Percentiles rank a stretch among this genome's conserved stretches.
These are phyloP conservation scores for Suillia variegata DNA, from an alignment of 2,888 invertebrate genomes.

Conservation along the genomic window DNA sequence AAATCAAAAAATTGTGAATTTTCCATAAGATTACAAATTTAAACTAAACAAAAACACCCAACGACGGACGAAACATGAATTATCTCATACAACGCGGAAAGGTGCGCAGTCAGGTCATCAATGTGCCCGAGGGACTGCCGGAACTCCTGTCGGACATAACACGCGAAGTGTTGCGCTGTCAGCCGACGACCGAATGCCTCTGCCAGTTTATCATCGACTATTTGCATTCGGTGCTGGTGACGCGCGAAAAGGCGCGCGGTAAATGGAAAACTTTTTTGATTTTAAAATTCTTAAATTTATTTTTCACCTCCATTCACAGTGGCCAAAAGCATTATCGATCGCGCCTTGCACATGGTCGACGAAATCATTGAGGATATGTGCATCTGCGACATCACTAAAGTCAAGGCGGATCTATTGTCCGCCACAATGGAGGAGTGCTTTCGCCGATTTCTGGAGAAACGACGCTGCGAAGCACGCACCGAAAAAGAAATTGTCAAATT, in stretches of 20 bases:
- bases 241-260: constrained; percentile 64
- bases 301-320: constrained; percentile 38
- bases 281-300: background rate
- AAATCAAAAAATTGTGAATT: no score
- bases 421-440: constrained; percentile 53
- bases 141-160: constrained; percentile 76
- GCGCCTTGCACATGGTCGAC: constrained; percentile 49
- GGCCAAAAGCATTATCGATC: constrained; percentile 47
- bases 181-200: constrained; percentile 66
- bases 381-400: constrained; percentile 47
- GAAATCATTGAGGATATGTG: constrained; percentile 49
- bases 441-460: constrained; percentile 47
- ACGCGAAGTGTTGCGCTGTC: constrained; percentile 73
- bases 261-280: constrained; percentile 1
- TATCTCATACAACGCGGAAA: constrained; percentile 53
- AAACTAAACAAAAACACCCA: no score
- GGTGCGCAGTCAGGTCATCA: constrained; percentile 47
- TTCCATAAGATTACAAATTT: no score
- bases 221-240: constrained; percentile 68
- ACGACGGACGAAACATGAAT: no score
- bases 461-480: constrained; percentile 41
- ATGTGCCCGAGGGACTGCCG: constrained; percentile 70
- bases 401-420: constrained; percentile 45
- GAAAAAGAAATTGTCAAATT: constrained; percentile 42
- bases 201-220: constrained; percentile 74